Percentiles rank a stretch among this genome's conserved stretches.
Conservation (phyloP, 35 echinoderm and acorn worm species). For the Strongylocentrotus purpuratus region DNA sequence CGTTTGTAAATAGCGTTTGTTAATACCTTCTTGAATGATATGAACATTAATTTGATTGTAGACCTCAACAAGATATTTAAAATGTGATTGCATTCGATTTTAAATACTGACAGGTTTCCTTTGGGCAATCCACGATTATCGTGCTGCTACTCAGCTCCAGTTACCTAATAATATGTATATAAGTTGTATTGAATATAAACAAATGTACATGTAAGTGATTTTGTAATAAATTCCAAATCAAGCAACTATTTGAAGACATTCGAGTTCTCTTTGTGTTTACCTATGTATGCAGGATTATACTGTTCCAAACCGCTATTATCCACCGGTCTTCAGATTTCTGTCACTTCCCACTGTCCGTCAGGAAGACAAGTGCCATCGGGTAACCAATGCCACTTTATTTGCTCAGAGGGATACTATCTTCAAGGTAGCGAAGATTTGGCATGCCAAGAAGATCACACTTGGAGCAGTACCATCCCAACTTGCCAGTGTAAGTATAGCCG, state of each 20-base stretch:
- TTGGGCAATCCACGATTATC: too few relatives aligned
- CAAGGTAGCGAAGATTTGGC: slow-evolving; percentile 18
- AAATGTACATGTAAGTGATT: too few relatives aligned
- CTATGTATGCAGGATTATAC: neutral
- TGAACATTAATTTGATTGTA: too few relatives aligned
- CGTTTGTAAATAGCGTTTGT: too few relatives aligned
- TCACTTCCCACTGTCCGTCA: slow-evolving; percentile 18
- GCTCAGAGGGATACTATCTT: slow-evolving; percentile 50
- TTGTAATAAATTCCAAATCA: too few relatives aligned
- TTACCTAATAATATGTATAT: too few relatives aligned
- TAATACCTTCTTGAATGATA: too few relatives aligned
- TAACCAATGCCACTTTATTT: slow-evolving; percentile 43
- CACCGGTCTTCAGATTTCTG: slow-evolving; percentile 13
- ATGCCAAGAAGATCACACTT: slow-evolving; percentile 43
- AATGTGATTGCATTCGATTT: too few relatives aligned
- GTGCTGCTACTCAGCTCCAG: too few relatives aligned
- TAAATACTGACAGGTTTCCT: too few relatives aligned
- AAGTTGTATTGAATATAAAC: too few relatives aligned
- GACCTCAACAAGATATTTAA: too few relatives aligned
- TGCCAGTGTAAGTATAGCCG: slow-evolving; percentile 35
- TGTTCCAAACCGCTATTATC: neutral
- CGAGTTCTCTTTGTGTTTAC: neutral
- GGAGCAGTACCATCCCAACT: slow-evolving; percentile 32
- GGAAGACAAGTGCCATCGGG: slow-evolving; percentile 36
- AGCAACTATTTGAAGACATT: neutral